Percentiles rank a stretch among this genome's conserved stretches.
phyloP scores from a whole-genome alignment of 1,140 invertebrate species.

The Pseudomyrmex gracilis region DNA sequence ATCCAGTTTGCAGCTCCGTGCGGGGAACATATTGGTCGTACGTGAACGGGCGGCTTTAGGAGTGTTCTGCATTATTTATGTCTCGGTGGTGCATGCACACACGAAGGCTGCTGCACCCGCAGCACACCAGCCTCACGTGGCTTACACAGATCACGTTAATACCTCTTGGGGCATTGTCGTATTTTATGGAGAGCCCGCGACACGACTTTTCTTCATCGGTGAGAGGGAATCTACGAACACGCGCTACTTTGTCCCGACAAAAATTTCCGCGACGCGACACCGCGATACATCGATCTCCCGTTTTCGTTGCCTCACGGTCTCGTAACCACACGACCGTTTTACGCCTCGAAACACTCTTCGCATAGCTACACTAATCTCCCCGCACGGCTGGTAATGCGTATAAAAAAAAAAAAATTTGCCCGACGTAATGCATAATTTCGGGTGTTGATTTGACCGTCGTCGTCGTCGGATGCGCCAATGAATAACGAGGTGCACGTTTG shows the following conservation, averaged over 20 bases:
- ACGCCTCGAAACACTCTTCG: not conserved
- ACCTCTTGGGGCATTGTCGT: slow-evolving; percentile 70
- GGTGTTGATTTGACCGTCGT: slow-evolving; percentile 4
- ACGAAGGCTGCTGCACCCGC: slow-evolving; percentile 37
- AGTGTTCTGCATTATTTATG: slow-evolving; percentile 78
- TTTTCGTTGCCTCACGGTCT: not conserved
- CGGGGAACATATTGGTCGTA: slow-evolving; percentile 75
- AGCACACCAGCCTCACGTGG: slow-evolving; percentile 65
- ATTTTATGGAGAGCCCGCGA: slow-evolving; percentile 64
- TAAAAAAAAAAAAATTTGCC: not conserved
- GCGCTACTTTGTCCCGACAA: slow-evolving; percentile 1
- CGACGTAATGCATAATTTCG: slow-evolving; percentile 7
- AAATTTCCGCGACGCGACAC: not conserved
- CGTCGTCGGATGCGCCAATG: slow-evolving; percentile 5
- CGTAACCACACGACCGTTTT: not conserved
- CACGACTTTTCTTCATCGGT: slow-evolving; percentile 67
- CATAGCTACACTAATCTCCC: not conserved
- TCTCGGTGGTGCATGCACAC: slow-evolving; percentile 56
- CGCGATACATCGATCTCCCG: not conserved
- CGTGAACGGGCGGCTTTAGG: slow-evolving; percentile 74
- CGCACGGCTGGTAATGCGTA: too few relatives aligned
- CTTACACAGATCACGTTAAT: slow-evolving; percentile 76
- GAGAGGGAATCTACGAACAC: not conserved
- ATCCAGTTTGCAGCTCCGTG: slow-evolving; percentile 65
- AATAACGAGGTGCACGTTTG: slow-evolving; percentile 29